These are phyloP conservation scores for Boleophthalmus pectinirostris DNA, from an alignment of 2,113 vertebrate species.

Conservation along the genomic window DNA sequence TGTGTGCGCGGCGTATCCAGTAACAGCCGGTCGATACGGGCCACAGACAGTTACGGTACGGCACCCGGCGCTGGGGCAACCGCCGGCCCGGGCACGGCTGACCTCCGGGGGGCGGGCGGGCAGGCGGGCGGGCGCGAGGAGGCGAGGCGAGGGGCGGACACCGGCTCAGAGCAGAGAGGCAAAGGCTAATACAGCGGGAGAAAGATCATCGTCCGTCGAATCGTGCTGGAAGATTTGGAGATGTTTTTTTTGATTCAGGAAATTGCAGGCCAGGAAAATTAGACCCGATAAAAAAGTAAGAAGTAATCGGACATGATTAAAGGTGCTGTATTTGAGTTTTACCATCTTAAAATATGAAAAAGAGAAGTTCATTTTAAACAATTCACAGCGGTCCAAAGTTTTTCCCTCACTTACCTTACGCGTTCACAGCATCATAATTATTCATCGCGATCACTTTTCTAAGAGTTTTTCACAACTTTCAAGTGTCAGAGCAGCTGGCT, in stretches of 20 bases:
- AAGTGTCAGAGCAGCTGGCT: no score
- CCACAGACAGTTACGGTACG: conserved; percentile 79
- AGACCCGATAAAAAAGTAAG: neutral
- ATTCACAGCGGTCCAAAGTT: no score
- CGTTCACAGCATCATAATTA: no score
- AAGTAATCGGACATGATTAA: no score
- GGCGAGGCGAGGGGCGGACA: neutral
- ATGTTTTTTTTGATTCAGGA: neutral
- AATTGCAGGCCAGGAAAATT: neutral
- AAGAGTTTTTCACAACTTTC: no score
- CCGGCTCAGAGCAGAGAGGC: neutral
- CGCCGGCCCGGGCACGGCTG: conserved; percentile 39
- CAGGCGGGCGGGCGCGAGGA: neutral
- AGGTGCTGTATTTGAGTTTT: no score
- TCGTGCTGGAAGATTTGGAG: neutral
- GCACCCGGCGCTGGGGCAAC: conserved; percentile 54
- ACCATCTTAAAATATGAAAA: no score
- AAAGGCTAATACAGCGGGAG: neutral
- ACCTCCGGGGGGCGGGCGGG: conserved; percentile 8
- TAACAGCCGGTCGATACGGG: conserved; percentile 77
- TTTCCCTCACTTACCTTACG: no score
- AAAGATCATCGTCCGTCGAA: no score
- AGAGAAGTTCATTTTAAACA: no score
- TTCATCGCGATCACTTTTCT: no score
- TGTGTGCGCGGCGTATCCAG: conserved; percentile 73